phyloP scores from a whole-genome alignment of 2,888 invertebrate species.

The Drosophila koepferae region DNA sequence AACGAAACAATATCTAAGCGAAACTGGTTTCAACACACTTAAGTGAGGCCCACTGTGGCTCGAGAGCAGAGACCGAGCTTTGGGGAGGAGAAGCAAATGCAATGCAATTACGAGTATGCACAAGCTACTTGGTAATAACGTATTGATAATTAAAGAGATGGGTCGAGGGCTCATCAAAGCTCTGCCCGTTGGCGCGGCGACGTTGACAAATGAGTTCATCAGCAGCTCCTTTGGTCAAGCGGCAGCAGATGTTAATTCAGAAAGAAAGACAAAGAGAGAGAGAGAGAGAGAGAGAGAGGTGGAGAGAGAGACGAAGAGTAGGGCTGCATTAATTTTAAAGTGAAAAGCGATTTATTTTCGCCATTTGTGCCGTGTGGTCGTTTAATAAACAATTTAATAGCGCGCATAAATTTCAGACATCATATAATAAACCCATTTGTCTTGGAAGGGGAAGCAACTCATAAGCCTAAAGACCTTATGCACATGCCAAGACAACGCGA shows the following conservation, averaged over 20 bases:
- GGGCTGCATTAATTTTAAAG: slow-evolving; percentile 63
- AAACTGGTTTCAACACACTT: background rate
- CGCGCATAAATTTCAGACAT: slow-evolving; percentile 76
- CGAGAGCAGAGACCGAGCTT: background rate
- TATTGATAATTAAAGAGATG: slow-evolving; percentile 77
- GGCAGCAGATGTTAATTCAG: slow-evolving; percentile 15
- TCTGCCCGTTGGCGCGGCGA: slow-evolving; percentile 36
- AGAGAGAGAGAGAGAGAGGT: background rate
- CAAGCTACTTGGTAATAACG: slow-evolving; percentile 56
- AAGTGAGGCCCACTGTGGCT: slow-evolving; percentile 44
- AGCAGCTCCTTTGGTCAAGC: slow-evolving; percentile 57
- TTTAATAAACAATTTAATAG: slow-evolving; percentile 78
- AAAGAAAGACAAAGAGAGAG: slow-evolving; percentile 1
- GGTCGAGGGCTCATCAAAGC: slow-evolving; percentile 50
- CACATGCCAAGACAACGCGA: slow-evolving; percentile 39
- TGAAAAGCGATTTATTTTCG: slow-evolving; percentile 80
- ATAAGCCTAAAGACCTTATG: slow-evolving; percentile 49
- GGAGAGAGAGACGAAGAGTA: background rate
- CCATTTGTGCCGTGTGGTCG: slow-evolving; percentile 73
- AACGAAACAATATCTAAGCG: background rate
- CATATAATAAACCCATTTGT: slow-evolving; percentile 78
- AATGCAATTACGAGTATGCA: slow-evolving; percentile 68
- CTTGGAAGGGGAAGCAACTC: slow-evolving; percentile 43
- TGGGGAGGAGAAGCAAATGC: slow-evolving; percentile 31
- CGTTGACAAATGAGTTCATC: slow-evolving; percentile 80